Evolutionary conservation across 2,113 vertebrate genomes (phyloP).

Genomic region (Psophia crepitans): DNA sequence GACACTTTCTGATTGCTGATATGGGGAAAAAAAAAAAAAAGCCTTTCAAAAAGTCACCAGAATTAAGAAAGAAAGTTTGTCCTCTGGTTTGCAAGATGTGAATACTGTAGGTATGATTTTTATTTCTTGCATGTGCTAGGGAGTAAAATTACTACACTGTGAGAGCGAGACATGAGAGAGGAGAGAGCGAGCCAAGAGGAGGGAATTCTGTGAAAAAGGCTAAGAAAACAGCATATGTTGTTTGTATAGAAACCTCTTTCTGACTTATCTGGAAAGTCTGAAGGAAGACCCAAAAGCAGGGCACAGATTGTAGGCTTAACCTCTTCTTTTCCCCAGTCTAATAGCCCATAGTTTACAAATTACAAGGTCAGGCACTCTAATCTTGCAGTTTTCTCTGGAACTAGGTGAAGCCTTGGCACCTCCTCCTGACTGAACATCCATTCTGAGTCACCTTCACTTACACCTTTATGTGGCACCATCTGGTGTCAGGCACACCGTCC

Average conservation of each 20-base stretch:
- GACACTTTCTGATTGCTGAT: constrained; percentile 42
- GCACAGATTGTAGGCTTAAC: not conserved
- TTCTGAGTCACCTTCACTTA: not conserved
- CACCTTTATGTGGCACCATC: not conserved
- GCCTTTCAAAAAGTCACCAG: constrained; percentile 5
- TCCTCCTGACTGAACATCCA: not conserved
- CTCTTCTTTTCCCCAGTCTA: not conserved
- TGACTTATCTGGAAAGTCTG: not conserved
- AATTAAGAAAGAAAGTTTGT: constrained; percentile 4
- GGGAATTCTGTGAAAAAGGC: not conserved
- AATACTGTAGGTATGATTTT: not conserved
- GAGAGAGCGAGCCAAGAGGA: not conserved
- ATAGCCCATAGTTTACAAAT: not conserved
- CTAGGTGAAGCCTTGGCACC: not conserved
- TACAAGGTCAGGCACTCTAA: not conserved
- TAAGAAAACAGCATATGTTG: constrained; percentile 43
- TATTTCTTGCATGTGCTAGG: not conserved
- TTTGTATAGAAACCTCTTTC: constrained; percentile 21
- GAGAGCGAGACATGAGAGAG: not conserved
- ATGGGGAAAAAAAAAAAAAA: not conserved
- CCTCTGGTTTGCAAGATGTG: not conserved
- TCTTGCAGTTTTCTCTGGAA: not conserved
- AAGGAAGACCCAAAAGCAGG: not conserved
- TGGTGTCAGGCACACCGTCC: not conserved
- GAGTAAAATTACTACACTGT: not conserved